Evolutionary conservation across 2,113 vertebrate species (phyloP), one percentile per base, ranked within the genome.

Genomic region (Tiliqua scincoides): DNA sequence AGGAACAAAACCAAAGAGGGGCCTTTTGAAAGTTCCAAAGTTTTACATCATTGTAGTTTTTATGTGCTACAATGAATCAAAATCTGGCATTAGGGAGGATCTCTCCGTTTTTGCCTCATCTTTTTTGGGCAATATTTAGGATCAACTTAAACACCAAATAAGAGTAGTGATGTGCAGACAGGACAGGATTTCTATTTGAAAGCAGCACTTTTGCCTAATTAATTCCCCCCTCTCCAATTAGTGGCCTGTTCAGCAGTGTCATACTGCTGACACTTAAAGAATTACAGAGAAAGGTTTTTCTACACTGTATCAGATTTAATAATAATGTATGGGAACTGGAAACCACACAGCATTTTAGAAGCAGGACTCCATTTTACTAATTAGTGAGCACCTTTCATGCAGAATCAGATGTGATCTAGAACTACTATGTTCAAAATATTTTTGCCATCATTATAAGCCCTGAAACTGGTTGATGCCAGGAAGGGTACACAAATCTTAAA

Each of bases 231-330:
- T 21, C 1, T 1, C 63, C 27, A 65, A 62, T 62, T 5, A 62
- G 59, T 82, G 61, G 68, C 40, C 86, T 86, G 43, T 87, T 87
- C 67, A 89, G 74, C 17, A 81, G 62, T 17, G 57, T 59, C 73
- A 87, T 14, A 25, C 14, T 54, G 32, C 85, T 0, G 1, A 73
- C 78, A 81, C 54, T 57, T 82, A 12, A 87, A 27, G 76, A 86
- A 79, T 0, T 0, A 40, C 0, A 0, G 86, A 30, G 30, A 57
- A 25, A 18, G 52, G 10, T 77, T 77, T 79, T 86, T 21, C 73
- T 87, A 4, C 21, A 62, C 63, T 48, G 68, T n/a, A 71, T 40
- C 21, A 35, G n/a, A 1, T 82, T 67, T 71, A 32, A 70, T 43
- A 23, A n/a, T 48, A 0, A 0, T 59, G 32, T 0, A 82, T 23